Evolutionary conservation across 1,140 invertebrate genomes (phyloP).

Genomic region (Protaetia brevitarsis): DNA sequence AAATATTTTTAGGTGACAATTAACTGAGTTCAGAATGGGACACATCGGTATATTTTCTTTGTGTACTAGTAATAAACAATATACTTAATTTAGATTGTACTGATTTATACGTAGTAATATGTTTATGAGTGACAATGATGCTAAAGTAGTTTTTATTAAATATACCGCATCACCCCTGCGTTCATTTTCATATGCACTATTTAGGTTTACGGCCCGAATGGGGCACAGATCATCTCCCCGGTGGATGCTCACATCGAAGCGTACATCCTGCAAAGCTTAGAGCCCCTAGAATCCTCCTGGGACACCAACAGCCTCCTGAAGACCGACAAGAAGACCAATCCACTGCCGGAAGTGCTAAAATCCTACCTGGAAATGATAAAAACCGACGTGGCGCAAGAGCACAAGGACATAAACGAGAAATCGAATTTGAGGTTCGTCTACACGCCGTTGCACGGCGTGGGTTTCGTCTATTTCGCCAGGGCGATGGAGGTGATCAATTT

Average conservation of each 20-base stretch:
- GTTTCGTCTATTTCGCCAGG: constrained; percentile 72
- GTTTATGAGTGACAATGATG: not conserved
- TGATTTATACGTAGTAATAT: too few relatives aligned
- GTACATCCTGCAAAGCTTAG: constrained; percentile 73
- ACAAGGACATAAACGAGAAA: constrained; percentile 57
- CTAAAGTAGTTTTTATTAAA: not conserved
- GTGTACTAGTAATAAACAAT: too few relatives aligned
- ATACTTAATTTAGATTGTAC: not conserved
- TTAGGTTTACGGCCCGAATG: constrained; percentile 88
- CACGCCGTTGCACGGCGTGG: constrained; percentile 98
- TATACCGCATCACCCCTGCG: not conserved
- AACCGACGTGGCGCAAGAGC: constrained; percentile 53
- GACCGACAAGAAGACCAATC: constrained; percentile 55
- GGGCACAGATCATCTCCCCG: constrained; percentile 93
- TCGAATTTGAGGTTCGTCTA: constrained; percentile 76
- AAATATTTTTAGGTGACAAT: too few relatives aligned
- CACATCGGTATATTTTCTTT: too few relatives aligned
- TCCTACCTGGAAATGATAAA: constrained; percentile 64
- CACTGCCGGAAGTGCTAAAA: constrained; percentile 58
- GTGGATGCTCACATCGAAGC: constrained; percentile 86
- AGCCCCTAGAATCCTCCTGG: constrained; percentile 70
- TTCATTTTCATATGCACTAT: constrained; percentile 6
- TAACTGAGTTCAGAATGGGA: too few relatives aligned
- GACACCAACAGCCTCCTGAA: constrained; percentile 50
- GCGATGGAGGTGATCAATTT: constrained; percentile 77